Base-by-base conservation (phyloP, 2,888 invertebrate genomes). In the Acrobasis suavella region DNA sequence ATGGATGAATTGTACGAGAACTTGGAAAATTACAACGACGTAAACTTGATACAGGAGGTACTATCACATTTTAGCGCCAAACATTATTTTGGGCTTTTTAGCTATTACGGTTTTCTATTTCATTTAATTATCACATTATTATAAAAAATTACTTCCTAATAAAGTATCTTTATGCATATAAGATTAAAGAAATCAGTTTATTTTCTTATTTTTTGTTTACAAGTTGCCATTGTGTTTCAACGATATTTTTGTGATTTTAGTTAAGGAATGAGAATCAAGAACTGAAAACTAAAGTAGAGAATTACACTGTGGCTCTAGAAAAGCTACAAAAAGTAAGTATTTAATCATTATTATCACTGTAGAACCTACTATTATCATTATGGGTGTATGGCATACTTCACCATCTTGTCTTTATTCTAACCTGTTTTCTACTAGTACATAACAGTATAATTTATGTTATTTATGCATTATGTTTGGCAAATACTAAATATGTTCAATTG, bases 1-100 rank as follows among this genome's bases (percentile, higher is more conserved):
- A 90, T 91, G 90, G 88, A 88, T 51, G 81, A 78, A 63, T 65
- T 92, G 62, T 92, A 92, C 66, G 77, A 72, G 16, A 77, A 91
- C 72, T 80, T 92, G 64, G 85, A 87, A 38, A 90, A 92, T 69
- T 92, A 87, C 69, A 78, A 89, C 37, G 84, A 89, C 50, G 81
- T 81, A 37, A 75, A 80, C 63, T 73, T 76, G 60, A 64, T 87
- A 62, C 73, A 78, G 38, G 84, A 87, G 86, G 90, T 90, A 83
- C 37, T 58, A 64, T 56, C 50, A 42, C 52, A 65, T 80, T 86
- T 87, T 87, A 88, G 86, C 88, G 89, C 88, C 83, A 89, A 87
- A 80, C 77, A 64, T 64, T 62, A 60, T 62, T 74, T 63, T 69
- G 64, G 51, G 22, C 49, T 15, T 70, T 22, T 65, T 16, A 16